Conservation (phyloP, 1,140 invertebrate genomes). For the Cydia fagiglandana region DNA sequence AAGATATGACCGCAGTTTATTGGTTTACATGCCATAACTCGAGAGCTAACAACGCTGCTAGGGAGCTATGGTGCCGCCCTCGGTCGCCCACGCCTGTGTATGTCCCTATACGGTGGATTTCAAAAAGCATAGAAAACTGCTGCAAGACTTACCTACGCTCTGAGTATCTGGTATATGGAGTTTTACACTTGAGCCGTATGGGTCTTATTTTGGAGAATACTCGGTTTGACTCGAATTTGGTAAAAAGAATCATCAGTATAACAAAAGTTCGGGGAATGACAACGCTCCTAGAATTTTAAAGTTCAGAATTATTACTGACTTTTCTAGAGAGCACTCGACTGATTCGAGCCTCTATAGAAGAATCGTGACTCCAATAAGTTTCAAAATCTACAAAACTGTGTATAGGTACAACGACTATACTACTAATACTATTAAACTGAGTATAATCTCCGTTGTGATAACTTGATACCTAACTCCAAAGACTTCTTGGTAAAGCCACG, state of each 20-base stretch:
- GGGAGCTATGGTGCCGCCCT: constrained; percentile 44
- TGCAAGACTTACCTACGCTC: background rate
- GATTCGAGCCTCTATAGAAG: too few species aligned
- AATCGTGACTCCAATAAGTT: too few species aligned
- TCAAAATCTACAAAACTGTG: too few species aligned
- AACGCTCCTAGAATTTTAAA: too few species aligned
- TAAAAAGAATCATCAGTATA: too few species aligned
- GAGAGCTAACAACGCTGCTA: constrained; percentile 32
- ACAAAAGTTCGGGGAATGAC: too few species aligned
- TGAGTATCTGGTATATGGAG: background rate
- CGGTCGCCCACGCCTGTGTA: constrained; percentile 46
- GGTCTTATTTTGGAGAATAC: too few species aligned
- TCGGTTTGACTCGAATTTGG: too few species aligned
- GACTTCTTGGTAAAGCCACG: background rate
- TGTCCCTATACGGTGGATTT: constrained; percentile 45
- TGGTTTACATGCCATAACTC: constrained; percentile 31
- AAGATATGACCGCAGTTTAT: constrained; percentile 23
- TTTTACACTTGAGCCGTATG: too few species aligned
- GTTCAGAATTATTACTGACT: too few species aligned
- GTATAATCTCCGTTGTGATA: background rate
- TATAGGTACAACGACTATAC: too few species aligned
- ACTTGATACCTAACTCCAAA: background rate
- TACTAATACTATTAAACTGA: background rate
- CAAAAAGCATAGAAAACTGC: constrained; percentile 33
- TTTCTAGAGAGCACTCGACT: too few species aligned